These are phyloP conservation scores for Corapipo altera DNA, from an alignment of 2,113 vertebrate genomes.

Conservation along the genomic window DNA sequence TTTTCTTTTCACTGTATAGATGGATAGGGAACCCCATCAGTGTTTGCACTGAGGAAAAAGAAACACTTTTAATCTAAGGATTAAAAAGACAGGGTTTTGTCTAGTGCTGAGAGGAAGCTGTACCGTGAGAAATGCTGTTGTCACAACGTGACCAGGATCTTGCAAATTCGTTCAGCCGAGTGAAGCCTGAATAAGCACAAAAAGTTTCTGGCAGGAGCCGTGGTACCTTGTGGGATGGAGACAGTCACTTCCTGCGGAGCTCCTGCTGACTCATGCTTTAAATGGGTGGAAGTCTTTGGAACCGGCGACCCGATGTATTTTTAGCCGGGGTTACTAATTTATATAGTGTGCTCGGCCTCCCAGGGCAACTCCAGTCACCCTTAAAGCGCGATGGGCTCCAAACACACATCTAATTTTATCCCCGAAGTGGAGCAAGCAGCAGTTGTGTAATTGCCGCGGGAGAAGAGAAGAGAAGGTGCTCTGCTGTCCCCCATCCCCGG, in stretches of 20 bases:
- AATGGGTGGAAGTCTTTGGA: background rate
- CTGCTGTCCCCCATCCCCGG: background rate
- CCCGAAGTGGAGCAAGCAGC: background rate
- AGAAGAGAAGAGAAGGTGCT: background rate
- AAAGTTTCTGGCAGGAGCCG: slow-evolving; percentile 43
- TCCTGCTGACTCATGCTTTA: slow-evolving; percentile 56
- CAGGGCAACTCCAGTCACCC: background rate
- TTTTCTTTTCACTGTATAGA: background rate
- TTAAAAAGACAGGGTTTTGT: background rate
- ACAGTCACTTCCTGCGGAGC: slow-evolving; percentile 5
- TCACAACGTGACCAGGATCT: background rate
- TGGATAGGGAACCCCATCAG: background rate
- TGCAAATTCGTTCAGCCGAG: background rate
- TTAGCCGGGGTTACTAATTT: background rate
- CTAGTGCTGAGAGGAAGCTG: background rate
- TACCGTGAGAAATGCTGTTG: background rate
- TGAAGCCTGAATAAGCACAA: background rate
- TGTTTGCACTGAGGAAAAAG: background rate
- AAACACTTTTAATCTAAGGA: background rate
- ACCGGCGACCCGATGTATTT: background rate
- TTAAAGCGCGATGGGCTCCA: background rate
- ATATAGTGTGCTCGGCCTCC: background rate
- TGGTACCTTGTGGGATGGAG: slow-evolving; percentile 20
- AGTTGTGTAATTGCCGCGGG: background rate
- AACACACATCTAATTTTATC: background rate